Conservation (phyloP, 1,140 invertebrate genomes). For the Ericerus pela region DNA sequence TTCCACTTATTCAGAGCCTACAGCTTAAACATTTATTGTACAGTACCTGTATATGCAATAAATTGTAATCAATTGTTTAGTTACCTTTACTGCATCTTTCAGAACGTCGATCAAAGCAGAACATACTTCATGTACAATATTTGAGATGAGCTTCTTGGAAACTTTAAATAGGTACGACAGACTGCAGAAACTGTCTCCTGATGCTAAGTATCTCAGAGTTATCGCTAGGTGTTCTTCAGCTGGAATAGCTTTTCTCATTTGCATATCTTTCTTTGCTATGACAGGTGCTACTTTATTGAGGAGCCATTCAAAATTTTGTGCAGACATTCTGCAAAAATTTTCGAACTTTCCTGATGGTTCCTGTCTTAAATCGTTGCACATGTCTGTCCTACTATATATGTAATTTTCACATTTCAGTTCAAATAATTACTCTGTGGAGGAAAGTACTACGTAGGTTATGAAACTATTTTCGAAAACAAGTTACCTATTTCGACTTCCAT, state of each 20-base stretch:
- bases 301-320: not conserved
- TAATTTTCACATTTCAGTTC: too few relatives aligned
- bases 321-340: slow-evolving; percentile 6
- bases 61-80: too few relatives aligned
- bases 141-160: not conserved
- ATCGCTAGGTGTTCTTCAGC: slow-evolving; percentile 1
- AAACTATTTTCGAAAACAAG: too few relatives aligned
- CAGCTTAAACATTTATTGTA: too few relatives aligned
- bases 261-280: not conserved
- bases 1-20: too few relatives aligned
- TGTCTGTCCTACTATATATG: too few relatives aligned
- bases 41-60: too few relatives aligned
- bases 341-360: too few relatives aligned
- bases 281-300: not conserved
- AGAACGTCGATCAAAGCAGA: slow-evolving; percentile 4
- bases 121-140: slow-evolving; percentile 4
- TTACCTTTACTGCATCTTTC: not conserved
- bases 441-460: too few relatives aligned
- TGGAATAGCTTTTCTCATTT: not conserved
- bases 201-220: not conserved
- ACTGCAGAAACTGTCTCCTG: not conserved
- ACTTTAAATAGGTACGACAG: not conserved
- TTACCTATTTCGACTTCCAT: too few relatives aligned
- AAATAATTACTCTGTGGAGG: too few relatives aligned
- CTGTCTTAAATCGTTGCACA: too few relatives aligned